Conservation (phyloP, 53 echinoderm and acorn worm species). For the Antedon mediterranea region DNA sequence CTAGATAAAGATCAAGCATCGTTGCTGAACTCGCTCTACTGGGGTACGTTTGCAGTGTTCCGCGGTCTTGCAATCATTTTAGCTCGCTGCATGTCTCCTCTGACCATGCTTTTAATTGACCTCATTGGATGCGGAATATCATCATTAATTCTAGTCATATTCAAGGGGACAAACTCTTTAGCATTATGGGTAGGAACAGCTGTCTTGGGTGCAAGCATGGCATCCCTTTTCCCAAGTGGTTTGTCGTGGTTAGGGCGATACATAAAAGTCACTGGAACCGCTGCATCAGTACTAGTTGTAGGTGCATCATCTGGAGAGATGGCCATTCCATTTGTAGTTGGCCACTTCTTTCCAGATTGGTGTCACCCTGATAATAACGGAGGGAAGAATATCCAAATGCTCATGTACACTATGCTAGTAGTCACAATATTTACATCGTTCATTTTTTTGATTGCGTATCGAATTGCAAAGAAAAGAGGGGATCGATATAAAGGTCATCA, state of each 20-base stretch:
- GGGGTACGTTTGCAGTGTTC: constrained; percentile 63
- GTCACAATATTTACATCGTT: constrained; percentile 11
- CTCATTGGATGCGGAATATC: constrained; percentile 42
- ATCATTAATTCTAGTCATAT: constrained; percentile 18
- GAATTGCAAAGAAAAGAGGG: background rate
- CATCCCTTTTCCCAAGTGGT: constrained; percentile 78
- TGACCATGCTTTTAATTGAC: constrained; percentile 46
- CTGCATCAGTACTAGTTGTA: constrained; percentile 52
- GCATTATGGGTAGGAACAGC: constrained; percentile 58
- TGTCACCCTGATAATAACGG: background rate
- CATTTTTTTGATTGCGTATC: background rate
- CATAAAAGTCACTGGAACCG: constrained; percentile 47
- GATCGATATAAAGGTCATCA: background rate
- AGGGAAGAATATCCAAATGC: background rate
- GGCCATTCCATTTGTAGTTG: constrained; percentile 48
- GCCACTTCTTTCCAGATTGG: constrained; percentile 3
- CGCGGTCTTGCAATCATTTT: constrained; percentile 75
- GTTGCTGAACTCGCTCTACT: background rate
- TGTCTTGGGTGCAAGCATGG: constrained; percentile 67
- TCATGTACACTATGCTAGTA: constrained; percentile 63
- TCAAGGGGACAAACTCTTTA: constrained; percentile 8
- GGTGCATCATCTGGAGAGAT: constrained; percentile 78
- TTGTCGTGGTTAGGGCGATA: constrained; percentile 79
- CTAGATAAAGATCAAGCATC: background rate
- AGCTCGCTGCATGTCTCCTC: constrained; percentile 40